Evolutionary conservation across 2,113 vertebrate species (phyloP).

Genomic region (Siniperca knerii): DNA sequence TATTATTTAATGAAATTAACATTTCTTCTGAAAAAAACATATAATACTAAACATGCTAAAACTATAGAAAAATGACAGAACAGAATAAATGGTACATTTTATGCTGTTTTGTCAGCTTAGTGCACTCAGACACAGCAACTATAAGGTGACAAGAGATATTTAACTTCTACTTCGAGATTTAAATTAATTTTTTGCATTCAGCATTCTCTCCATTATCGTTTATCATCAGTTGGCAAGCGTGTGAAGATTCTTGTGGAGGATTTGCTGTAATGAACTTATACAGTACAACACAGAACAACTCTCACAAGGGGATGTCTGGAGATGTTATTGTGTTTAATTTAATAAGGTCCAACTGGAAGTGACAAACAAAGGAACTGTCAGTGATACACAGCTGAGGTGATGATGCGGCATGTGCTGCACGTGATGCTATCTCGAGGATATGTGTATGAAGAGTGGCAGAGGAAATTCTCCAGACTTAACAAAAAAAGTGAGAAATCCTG

Average conservation of each 20-base stretch:
- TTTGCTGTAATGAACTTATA: conserved; percentile 74
- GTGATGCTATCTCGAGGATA: conserved; percentile 57
- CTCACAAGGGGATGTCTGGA: conserved; percentile 62
- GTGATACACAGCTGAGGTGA: conserved; percentile 57
- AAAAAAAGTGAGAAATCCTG: conserved; percentile 75
- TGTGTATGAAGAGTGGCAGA: conserved; percentile 53
- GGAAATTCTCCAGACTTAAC: conserved; percentile 60
- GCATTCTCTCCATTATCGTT: conserved; percentile 53
- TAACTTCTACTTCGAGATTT: conserved; percentile 55
- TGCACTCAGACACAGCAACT: background rate
- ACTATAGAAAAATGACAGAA: background rate
- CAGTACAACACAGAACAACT: conserved; percentile 64
- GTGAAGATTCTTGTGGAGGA: conserved; percentile 68
- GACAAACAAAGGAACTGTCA: conserved; percentile 68
- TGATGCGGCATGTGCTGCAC: background rate
- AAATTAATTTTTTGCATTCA: conserved; percentile 71
- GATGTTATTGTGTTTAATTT: conserved; percentile 77
- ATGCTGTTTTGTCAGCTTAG: conserved; percentile 8
- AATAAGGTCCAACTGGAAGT: conserved; percentile 76
- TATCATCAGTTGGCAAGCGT: conserved; percentile 66
- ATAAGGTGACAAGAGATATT: conserved; percentile 54
- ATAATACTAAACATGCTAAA: background rate
- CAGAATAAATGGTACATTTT: background rate
- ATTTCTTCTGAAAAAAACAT: background rate
- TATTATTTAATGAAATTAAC: background rate